Evolutionary conservation across 2,888 invertebrate species (phyloP), one percentile per base, ranked within the genome.

Genomic region (Tryphoninae sp.): DNA sequence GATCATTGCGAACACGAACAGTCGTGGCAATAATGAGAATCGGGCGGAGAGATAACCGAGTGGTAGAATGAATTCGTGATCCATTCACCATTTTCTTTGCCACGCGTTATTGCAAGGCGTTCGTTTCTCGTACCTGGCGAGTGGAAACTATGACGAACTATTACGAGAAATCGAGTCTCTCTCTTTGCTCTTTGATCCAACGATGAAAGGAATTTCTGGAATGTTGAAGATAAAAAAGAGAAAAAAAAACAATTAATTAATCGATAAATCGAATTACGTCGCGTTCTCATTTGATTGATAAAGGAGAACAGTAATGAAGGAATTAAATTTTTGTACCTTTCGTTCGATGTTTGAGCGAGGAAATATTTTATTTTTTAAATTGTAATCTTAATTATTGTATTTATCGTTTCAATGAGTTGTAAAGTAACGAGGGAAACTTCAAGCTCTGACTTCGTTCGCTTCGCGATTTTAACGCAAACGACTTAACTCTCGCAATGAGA

Each of bases 1-100:
- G 68, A 22, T 59, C 9, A 9, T 75, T 53, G 69, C 40, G 49
- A 65, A 26, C 16, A 42, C 53, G 65, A 61, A 40, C 19, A 22
- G 49, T 61, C 67, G 55, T 61, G 33, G 58, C 67, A 61, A 62
- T 61, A 40, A 76, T 80, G 72, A 22, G 80, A 80, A 80, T 72
- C n/a, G 61, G 3, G 62, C 53, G n/a, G 49, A 69, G 53, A 51
- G 45, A 23, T 65, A 67, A 19, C 51, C 53, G 49, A 53, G n/a
- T 42, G 49, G 51, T 16, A 42, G 71, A 72, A 72, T 80, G 76
- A 72, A 80, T 26, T 33, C 68, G 61, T 67, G 67, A 65, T 67
- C 49, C 76, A 80, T 80, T 80, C 80, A 72, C 72, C 61, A 33
- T 42, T 59, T 76, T 71, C 75, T 45, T 45, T 45, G 33, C 22